Conservation (phyloP, 1,140 invertebrate genomes). For the Mactra quadrangularis region DNA sequence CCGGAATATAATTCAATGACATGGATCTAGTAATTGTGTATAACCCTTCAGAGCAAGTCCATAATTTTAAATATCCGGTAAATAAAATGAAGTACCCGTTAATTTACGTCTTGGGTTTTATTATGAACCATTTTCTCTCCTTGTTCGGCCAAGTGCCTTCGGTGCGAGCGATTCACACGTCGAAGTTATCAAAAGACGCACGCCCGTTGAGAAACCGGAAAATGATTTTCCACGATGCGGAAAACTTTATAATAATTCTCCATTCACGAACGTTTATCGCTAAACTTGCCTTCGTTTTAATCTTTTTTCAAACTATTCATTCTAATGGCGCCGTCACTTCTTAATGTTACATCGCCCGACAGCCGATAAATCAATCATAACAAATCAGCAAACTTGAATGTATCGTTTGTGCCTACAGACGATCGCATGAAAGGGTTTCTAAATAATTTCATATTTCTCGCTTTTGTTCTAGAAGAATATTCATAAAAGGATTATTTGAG, state of each 20-base stretch:
- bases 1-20: conserved; percentile 31
- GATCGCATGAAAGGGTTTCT: conserved; percentile 7
- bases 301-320: conserved; percentile 22
- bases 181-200: conserved; percentile 46
- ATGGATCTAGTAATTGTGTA: conserved; percentile 46
- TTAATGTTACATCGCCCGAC: conserved; percentile 13
- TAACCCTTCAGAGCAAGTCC: conserved; percentile 32
- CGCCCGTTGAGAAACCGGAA: conserved; percentile 53
- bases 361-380: conserved; percentile 30
- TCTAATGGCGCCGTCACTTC: conserved; percentile 25
- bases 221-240: conserved; percentile 58
- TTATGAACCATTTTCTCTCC: conserved; percentile 43
- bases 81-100: conserved; percentile 52
- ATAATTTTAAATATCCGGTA: conserved; percentile 56
- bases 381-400: conserved; percentile 30
- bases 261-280: conserved; percentile 38
- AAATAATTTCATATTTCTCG: conserved; percentile 24
- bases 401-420: conserved; percentile 16
- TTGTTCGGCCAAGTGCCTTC: conserved; percentile 19
- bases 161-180: conserved; percentile 25
- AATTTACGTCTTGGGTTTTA: conserved; percentile 33
- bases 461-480: conserved; percentile 48
- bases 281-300: conserved; percentile 11
- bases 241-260: conserved; percentile 53
- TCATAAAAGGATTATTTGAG: conserved; percentile 49